Conservation (phyloP, 2,113 vertebrate species). For the Halichoeres trimaculatus region DNA sequence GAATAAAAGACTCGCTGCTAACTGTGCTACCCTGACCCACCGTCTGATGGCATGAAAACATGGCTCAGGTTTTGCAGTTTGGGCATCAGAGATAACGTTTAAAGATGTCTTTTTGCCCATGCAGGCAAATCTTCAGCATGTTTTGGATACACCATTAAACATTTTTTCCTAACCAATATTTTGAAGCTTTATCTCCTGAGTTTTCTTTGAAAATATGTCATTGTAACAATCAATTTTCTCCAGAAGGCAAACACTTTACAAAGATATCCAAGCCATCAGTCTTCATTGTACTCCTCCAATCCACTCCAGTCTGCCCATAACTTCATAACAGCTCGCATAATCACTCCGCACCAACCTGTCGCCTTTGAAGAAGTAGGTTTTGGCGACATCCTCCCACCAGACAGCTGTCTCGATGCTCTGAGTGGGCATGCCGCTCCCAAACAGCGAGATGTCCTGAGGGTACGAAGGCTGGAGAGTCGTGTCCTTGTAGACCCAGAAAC, state of each 20-base stretch:
- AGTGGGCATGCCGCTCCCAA: slow-evolving; percentile 94
- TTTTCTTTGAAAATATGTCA: no score
- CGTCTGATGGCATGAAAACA: no score
- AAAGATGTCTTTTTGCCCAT: no score
- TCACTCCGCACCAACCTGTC: slow-evolving; percentile 88
- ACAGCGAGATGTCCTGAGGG: slow-evolving; percentile 95
- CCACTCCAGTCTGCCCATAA: slow-evolving; percentile 5
- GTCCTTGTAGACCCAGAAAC: slow-evolving; percentile 99
- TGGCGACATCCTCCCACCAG: slow-evolving; percentile 99
- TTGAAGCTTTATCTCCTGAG: no score
- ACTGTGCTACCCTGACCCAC: no score
- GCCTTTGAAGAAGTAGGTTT: slow-evolving; percentile 99
- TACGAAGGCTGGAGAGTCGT: slow-evolving; percentile 96
- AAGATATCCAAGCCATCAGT: not conserved
- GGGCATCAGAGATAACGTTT: no score
- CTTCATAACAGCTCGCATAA: slow-evolving; percentile 4
- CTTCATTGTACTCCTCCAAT: not conserved
- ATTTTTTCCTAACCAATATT: no score
- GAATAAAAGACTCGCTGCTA: no score
- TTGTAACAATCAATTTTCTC: not conserved
- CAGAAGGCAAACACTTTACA: not conserved
- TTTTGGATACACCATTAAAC: no score
- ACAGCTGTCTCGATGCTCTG: slow-evolving; percentile 98
- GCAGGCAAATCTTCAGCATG: no score
- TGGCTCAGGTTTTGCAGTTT: no score